phyloP scores from a whole-genome alignment of 2,888 invertebrate species.

The Aradus depressus region DNA sequence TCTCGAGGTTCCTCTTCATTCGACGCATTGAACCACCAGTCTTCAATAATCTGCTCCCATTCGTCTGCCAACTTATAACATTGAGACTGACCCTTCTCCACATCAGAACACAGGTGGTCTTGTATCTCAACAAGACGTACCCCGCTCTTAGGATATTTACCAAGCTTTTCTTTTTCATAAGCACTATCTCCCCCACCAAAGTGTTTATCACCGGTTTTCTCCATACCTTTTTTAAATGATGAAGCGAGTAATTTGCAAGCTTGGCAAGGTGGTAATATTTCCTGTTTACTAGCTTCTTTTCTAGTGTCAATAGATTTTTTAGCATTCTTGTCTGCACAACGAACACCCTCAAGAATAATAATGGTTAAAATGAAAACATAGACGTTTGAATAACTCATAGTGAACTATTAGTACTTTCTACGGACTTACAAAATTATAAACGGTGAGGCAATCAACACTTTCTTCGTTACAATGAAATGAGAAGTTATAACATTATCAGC shows the following conservation, averaged over 20 bases:
- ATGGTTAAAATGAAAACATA: no score
- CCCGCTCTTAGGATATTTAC: conserved; percentile 75
- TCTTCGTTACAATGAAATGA: no score
- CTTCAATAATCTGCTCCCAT: conserved; percentile 67
- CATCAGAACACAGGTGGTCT: conserved; percentile 71
- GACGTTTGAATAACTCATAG: no score
- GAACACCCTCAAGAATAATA: no score
- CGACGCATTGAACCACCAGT: conserved; percentile 64
- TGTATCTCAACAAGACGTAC: conserved; percentile 83
- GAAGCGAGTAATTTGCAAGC: conserved; percentile 61
- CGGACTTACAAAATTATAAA: no score
- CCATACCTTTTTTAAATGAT: conserved; percentile 70
- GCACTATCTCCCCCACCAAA: conserved; percentile 88
- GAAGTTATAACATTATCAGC: no score
- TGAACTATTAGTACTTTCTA: no score
- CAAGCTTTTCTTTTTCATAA: conserved; percentile 82
- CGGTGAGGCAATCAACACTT: no score
- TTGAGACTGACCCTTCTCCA: conserved; percentile 57
- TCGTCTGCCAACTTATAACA: conserved; percentile 78
- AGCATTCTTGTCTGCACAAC: no score
- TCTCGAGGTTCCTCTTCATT: conserved; percentile 51
- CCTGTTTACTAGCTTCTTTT: conserved; percentile 31
- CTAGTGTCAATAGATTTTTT: no score
- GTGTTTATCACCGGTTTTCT: conserved; percentile 70
- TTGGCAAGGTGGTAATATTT: conserved; percentile 60